phyloP scores from a whole-genome alignment of 2,797 vertebrate genomes.

The Nasua narica region DNA sequence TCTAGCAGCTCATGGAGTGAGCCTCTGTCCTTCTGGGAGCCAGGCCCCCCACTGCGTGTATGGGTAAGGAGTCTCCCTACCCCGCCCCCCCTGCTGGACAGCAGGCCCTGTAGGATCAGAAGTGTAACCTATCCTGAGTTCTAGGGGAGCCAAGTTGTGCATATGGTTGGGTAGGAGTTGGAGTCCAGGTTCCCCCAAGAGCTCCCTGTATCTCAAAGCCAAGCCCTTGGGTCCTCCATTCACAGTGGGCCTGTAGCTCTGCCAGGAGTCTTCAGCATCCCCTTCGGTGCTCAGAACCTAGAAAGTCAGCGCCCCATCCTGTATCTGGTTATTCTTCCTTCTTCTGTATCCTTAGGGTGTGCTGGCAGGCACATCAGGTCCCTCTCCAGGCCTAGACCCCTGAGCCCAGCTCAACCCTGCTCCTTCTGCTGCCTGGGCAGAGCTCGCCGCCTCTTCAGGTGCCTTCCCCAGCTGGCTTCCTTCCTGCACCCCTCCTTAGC shows the following conservation, averaged over 20 bases:
- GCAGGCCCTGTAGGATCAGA: background rate
- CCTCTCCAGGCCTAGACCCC: background rate
- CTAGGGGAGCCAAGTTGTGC: background rate
- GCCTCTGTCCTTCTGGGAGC: background rate
- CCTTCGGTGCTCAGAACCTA: background rate
- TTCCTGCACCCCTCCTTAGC: background rate
- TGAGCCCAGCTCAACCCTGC: background rate
- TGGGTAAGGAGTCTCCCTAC: background rate
- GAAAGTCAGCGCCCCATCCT: background rate
- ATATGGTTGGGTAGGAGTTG: background rate
- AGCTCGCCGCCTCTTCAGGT: background rate
- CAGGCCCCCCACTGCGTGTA: no score
- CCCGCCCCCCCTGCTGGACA: background rate
- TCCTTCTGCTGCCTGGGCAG: background rate
- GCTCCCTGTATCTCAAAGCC: background rate
- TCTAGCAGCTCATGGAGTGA: accelerated
- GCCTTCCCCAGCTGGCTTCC: background rate
- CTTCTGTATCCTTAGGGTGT: background rate
- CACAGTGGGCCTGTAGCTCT: no score
- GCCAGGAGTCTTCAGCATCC: background rate
- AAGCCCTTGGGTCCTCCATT: background rate
- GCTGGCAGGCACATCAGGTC: background rate
- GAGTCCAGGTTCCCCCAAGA: background rate
- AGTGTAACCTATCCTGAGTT: background rate
- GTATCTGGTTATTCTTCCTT: background rate